Percentiles rank a stretch among this genome's conserved stretches.
phyloP scores from a whole-genome alignment of 2,113 vertebrate species.

The Arenaria interpres region DNA sequence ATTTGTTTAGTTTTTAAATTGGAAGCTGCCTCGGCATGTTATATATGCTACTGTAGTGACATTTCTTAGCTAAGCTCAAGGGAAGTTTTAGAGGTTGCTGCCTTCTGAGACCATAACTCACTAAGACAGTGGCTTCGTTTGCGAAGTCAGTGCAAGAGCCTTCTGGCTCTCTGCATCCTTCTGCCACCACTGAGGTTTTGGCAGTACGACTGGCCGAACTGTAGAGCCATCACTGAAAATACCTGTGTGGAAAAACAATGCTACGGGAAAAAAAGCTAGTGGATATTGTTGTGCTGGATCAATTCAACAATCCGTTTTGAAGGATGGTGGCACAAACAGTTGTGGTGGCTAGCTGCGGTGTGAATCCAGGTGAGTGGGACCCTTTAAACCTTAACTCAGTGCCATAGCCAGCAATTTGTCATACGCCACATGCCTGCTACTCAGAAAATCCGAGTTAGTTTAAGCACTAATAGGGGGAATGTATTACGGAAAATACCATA shows the following conservation, averaged over 20 bases:
- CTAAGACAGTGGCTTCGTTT: background rate
- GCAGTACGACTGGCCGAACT: background rate
- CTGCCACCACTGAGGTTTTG: background rate
- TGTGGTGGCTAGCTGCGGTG: background rate
- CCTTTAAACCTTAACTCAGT: background rate
- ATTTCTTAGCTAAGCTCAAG: constrained; percentile 3
- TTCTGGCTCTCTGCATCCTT: constrained; percentile 9
- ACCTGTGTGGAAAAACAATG: background rate
- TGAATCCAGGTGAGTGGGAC: background rate
- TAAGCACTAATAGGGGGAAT: background rate
- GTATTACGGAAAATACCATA: background rate
- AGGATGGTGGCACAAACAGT: background rate
- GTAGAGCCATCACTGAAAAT: background rate
- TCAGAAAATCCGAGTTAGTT: background rate
- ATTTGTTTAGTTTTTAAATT: background rate
- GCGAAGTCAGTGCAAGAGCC: background rate
- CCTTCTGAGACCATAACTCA: background rate
- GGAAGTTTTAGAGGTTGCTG: background rate
- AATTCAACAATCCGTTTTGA: fast-evolving
- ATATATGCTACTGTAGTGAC: background rate
- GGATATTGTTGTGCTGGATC: background rate
- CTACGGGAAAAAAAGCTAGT: background rate
- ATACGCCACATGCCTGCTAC: background rate
- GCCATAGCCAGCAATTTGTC: background rate
- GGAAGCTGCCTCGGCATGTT: background rate